Evolutionary conservation across 2,797 vertebrate species (phyloP), one percentile per base, ranked within the genome.

Genomic region (Hydrocynus forskahlii): DNA sequence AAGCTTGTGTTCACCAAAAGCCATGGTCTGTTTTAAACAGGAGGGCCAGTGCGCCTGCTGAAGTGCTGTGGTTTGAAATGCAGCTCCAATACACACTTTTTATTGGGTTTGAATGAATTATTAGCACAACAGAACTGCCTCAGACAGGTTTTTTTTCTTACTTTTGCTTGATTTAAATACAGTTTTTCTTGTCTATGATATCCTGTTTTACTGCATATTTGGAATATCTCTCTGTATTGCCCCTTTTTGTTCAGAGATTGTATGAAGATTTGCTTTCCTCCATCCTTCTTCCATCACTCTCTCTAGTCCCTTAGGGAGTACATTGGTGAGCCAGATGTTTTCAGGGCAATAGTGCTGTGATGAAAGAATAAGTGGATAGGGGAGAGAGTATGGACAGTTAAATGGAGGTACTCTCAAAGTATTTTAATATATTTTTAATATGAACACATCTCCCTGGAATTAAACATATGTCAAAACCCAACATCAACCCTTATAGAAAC

Each of bases 351-450:
- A 43, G 17, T n/a, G 19, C 16, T 45, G 19, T 68, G 40, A n/a
- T 68, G 40, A 72, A 72, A 1, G 52, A 38, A 29, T 69, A 29
- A 59, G 59, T 23, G 48, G 57, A 54, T 68, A 72, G 54, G n/a
- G 72, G 62, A 48, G 23, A 73, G 76, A 50, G 19, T 2, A 19
- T 66, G 14, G 16, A 57, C 25, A 81, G 4, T 76, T 55, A 84
- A 79, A 80, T 55, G 55, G 86, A 83, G 64, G 71, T 23, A 85
- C 67, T 75, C 50, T 72, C 48, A 62, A 86, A 66, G 75, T 84
- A 76, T 71, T 82, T 79, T 84, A 84, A 83, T 79, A 72, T n/a
- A n/a, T n/a, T n/a, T n/a, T n/a, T n/a, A n/a, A n/a, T n/a, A n/a
- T n/a, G n/a, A n/a, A n/a, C n/a, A n/a, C n/a, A n/a, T n/a, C n/a